A percentile compares a stretch with the other conserved stretches of the same genome.
phyloP scores from a whole-genome alignment of 2,797 vertebrate genomes.

The Betta splendens region DNA sequence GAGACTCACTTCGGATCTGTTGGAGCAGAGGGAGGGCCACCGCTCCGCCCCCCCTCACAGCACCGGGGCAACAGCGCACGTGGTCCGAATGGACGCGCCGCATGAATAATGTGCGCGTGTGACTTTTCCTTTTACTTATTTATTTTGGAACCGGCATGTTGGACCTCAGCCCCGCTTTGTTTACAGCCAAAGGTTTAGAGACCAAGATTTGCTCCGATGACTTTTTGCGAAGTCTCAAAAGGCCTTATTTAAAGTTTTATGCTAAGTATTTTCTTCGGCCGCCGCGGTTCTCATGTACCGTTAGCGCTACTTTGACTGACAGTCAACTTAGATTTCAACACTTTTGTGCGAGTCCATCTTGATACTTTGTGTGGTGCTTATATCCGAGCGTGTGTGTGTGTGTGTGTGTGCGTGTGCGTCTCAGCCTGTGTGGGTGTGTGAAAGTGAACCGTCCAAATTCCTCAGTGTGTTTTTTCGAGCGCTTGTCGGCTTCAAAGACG shows the following conservation, averaged over 20 bases:
- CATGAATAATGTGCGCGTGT: constrained; percentile 70
- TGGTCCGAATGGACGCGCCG: constrained; percentile 63
- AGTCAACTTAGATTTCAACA: constrained; percentile 33
- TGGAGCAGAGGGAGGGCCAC: constrained; percentile 56
- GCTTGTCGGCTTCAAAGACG: constrained; percentile 65
- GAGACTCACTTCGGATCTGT: constrained; percentile 72
- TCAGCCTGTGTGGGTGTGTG: constrained; percentile 52
- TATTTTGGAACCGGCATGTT: constrained; percentile 47
- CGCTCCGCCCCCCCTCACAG: constrained; percentile 56
- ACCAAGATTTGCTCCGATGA: constrained; percentile 20
- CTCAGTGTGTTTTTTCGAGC: constrained; percentile 47
- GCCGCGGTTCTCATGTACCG: not conserved
- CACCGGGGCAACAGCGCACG: constrained; percentile 50
- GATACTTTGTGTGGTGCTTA: constrained; percentile 11
- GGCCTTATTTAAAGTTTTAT: constrained; percentile 1
- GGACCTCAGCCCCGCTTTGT: constrained; percentile 59
- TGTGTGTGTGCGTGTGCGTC: constrained; percentile 22
- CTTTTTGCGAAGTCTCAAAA: too few species aligned
- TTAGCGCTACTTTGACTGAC: too few species aligned
- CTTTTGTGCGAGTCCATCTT: constrained; percentile 20
- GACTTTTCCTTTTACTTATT: constrained; percentile 73
- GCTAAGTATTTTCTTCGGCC: constrained; percentile 7
- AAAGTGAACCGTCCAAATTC: constrained; percentile 60
- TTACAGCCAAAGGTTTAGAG: constrained; percentile 36
- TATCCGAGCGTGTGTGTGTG: constrained; percentile 18